Evolutionary conservation across 2,113 vertebrate species (phyloP), one percentile per base, ranked within the genome.

Genomic region (Callionymus lyra): DNA sequence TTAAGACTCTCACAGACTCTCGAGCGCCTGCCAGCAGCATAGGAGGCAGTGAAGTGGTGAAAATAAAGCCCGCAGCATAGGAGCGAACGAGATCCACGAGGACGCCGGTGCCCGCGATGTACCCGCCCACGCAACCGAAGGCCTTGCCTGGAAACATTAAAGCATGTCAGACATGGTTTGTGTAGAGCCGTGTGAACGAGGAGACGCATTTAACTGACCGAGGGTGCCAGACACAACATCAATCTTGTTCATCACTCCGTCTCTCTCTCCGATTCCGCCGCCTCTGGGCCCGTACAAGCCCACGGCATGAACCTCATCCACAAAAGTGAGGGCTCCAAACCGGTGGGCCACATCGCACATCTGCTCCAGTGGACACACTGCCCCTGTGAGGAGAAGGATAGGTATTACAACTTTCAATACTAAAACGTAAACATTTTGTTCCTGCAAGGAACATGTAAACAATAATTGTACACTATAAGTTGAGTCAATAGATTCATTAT

Each of bases 151-250:
- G 38, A 68, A 16, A 59, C 1, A 1, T 40, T 31, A 41, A 31
- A 16, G 47, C 27, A 52, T 37, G 39, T 65, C 31, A 56, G 44
- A 32, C 14, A 41, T 12, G 14, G 11, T 2, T 34, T 46, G 38
- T 6, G 3, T 2, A 44, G 36, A 19, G 15, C 12, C 38, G 41
- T 39, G 2, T 2, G 11, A 10, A 41, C 9, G n/a, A 34, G 15
- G 8, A 9, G 3, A 15, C 50, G 12, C n/a, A 12, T n/a, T 44
- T 4, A 19, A 17, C 87, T 54, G 76, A 94, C 94, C 91, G 0
- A 97, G 89, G 0, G 92, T 97, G 43, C 92, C 92, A 10, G 93
- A 96, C 71, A 96, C 90, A 53, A 96, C 91, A 73, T 96, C 93
- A 89, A 95, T 94, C 74, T 97, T 97, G 40, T 89, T 83, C 93